Percentiles rank a stretch among this genome's conserved stretches.
Evolutionary conservation across 2,888 invertebrate genomes (phyloP).

Genomic region (Siphlonurus alternatus): DNA sequence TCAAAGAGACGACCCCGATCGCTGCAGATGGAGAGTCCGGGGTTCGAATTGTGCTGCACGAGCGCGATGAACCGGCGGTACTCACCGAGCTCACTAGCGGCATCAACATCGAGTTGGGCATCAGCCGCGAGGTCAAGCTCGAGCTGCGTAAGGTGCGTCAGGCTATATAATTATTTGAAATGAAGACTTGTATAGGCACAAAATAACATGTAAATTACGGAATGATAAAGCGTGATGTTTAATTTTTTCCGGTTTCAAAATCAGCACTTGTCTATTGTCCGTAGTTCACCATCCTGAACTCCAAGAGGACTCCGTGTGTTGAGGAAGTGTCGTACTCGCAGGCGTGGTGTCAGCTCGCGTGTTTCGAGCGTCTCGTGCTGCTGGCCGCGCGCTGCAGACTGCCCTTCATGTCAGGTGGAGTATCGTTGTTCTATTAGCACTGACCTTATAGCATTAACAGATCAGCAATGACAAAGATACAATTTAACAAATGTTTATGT

Average conservation of each 20-base stretch:
- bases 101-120: constrained; percentile 14
- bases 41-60: constrained; percentile 16
- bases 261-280: too few species aligned
- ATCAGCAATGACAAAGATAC: too few species aligned
- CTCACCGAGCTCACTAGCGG: constrained; percentile 15
- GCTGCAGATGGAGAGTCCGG: constrained; percentile 13
- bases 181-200: too few species aligned
- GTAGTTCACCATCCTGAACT: constrained; percentile 1
- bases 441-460: too few species aligned
- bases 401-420: constrained; percentile 15
- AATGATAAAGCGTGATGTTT: not conserved
- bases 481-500: too few species aligned
- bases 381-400: constrained; percentile 11
- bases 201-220: not conserved
- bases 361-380: constrained; percentile 7
- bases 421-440: too few species aligned
- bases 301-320: constrained; percentile 4
- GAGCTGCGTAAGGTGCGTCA: constrained; percentile 14
- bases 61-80: constrained; percentile 14
- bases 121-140: constrained; percentile 15
- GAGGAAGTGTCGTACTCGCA: constrained; percentile 7
- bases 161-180: not conserved
- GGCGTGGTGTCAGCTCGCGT: constrained; percentile 10
- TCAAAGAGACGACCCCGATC: constrained; percentile 13
- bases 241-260: not conserved